Base-by-base conservation (phyloP, 2,113 vertebrate genomes). In the Cranoglanis bouderius region DNA sequence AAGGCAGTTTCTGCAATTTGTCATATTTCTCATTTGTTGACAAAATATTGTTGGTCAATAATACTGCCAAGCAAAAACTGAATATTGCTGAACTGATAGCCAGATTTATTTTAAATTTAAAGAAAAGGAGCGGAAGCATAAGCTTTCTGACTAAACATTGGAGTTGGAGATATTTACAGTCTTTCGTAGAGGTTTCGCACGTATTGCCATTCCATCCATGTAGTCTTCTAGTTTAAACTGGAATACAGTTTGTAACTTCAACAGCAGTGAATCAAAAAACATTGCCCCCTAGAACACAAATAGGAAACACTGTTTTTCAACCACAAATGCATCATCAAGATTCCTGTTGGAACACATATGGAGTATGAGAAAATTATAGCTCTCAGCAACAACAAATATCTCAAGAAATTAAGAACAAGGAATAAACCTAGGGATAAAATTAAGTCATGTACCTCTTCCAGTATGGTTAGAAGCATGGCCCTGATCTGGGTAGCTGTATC, bases 161-260 rank as follows among this genome's bases (percentile, higher is more conserved):
- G 29, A 57, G 8, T 1, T 2, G 7, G 8, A 57, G 19, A 38
- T 57, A 26, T 83, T 13, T 92, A 99, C 98, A 95, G 96, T 97
- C 94, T 99, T 99, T 82, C 96, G 96, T 91, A 99, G 95, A 7
- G 98, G 97, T 67, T 98, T 97, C 81, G 97, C 96, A 88, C 98
- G 97, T 93, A 99, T 97, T 32, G 97, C 98, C 95, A 99, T 96
- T 70, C 98, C 97, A 0, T 99, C 98, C 98, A 99, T 99, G 86
- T 99, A 98, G 90, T 98, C 97, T 86, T 98, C 97, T 5, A 99
- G 92, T 77, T 98, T 98, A 92, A 99, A 99, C 93, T 98, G 97
- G 92, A 98, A 99, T 3, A 96, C 96, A 14, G 97, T 93, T 94
- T 99, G 98, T 85, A 99, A 95, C 92, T 99, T 99, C 94, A 98